Evolutionary conservation across 2,888 invertebrate genomes (phyloP).

Genomic region (Acheta domesticus): DNA sequence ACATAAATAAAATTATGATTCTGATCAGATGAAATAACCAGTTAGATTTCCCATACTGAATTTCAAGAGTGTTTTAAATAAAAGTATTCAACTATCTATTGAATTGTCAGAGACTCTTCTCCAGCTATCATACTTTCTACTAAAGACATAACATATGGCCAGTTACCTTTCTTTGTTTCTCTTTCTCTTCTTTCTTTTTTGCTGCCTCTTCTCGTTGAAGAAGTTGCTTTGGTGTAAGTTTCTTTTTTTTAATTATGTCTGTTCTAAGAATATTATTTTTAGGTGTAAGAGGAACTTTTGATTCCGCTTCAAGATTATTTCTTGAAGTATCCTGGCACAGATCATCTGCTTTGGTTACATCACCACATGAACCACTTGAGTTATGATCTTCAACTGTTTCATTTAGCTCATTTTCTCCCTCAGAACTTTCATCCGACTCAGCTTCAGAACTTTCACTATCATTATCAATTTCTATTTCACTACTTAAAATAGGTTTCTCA

Average conservation of each 20-base stretch:
- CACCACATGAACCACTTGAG: background rate
- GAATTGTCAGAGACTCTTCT: too few species aligned
- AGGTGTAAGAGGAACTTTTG: slow-evolving; percentile 5
- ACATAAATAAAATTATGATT: too few species aligned
- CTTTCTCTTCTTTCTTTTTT: slow-evolving; percentile 57
- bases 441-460: background rate
- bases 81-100: too few species aligned
- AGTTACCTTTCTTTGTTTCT: slow-evolving; percentile 47
- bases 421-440: background rate
- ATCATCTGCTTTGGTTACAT: background rate
- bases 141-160: background rate
- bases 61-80: too few species aligned
- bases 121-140: too few species aligned
- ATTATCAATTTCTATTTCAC: slow-evolving; percentile 19
- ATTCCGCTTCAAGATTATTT: slow-evolving; percentile 18
- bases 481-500: background rate
- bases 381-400: background rate
- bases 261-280: slow-evolving; percentile 22
- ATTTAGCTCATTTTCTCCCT: background rate
- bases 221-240: slow-evolving; percentile 49
- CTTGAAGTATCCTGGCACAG: background rate
- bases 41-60: too few species aligned
- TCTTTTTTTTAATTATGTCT: slow-evolving; percentile 39
- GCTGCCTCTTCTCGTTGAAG: slow-evolving; percentile 58
- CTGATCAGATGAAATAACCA: too few species aligned